Percentiles rank a stretch among this genome's conserved stretches.
Evolutionary conservation across 2,797 vertebrate species (phyloP).

Genomic region (Anniella stebbinsi): DNA sequence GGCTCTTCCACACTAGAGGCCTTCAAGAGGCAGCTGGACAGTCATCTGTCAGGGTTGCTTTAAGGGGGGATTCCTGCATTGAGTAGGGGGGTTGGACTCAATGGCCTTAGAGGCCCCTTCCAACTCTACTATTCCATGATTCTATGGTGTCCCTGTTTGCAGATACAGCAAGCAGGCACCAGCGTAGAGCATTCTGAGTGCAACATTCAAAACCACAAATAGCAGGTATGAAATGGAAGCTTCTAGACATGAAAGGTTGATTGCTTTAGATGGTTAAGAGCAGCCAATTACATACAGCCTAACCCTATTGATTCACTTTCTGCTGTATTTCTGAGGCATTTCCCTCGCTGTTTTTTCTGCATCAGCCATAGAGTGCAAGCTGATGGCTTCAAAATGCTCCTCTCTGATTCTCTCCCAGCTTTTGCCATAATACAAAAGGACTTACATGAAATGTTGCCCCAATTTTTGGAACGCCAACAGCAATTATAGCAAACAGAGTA

Average conservation of each 20-base stretch:
- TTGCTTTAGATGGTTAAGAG: not conserved
- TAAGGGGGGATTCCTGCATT: too few species aligned
- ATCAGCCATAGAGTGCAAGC: not conserved
- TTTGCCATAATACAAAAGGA: conserved; percentile 40
- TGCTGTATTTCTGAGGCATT: not conserved
- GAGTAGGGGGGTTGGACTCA: too few species aligned
- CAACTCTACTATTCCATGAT: too few species aligned
- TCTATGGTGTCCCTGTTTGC: not conserved
- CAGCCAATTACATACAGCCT: not conserved
- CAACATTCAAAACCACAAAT: conserved; percentile 29
- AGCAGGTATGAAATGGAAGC: not conserved
- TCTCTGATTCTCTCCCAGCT: conserved; percentile 4
- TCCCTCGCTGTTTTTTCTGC: not conserved
- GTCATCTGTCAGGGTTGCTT: too few species aligned
- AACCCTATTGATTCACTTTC: not conserved
- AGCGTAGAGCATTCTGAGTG: not conserved
- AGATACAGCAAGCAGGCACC: not conserved
- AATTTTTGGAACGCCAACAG: conserved; percentile 29
- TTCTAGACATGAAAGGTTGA: not conserved
- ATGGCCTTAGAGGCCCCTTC: too few species aligned
- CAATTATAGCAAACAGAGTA: not conserved
- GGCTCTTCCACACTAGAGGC: too few species aligned
- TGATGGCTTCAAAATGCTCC: not conserved
- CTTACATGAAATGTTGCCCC: conserved; percentile 17
- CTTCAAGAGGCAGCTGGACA: too few species aligned